These are phyloP conservation scores for Allochrocebus solatus DNA, from an alignment of 2,797 vertebrate genomes.

Conservation along the genomic window DNA sequence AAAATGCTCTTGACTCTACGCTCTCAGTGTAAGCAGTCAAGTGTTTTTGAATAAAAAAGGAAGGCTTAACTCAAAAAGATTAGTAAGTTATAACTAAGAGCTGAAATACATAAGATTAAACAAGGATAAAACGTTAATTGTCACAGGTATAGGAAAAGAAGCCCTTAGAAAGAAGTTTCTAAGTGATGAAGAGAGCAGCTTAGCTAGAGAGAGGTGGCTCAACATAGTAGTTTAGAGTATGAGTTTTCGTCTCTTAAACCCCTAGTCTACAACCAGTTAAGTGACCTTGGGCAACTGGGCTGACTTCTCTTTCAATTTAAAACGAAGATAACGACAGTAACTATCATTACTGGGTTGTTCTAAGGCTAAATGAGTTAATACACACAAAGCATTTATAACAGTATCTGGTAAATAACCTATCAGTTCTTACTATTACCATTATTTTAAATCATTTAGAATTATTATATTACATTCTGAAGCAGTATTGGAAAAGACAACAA, in stretches of 20 bases:
- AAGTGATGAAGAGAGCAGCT: neutral
- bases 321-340: neutral
- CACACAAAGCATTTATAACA: neutral
- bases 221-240: neutral
- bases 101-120: neutral
- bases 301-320: neutral
- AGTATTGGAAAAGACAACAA: neutral
- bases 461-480: conserved; percentile 13
- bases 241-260: neutral
- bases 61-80: neutral
- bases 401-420: neutral
- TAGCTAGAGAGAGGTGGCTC: neutral
- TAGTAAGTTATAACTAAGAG: neutral
- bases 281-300: neutral
- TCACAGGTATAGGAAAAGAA: neutral
- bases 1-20: neutral
- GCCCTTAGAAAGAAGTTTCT: neutral
- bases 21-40: neutral
- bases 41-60: conserved; percentile 21
- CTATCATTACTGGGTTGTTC: neutral
- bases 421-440: neutral
- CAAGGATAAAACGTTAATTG: conserved; percentile 2
- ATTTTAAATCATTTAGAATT: neutral
- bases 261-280: neutral
- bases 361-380: neutral